phyloP scores from a whole-genome alignment of 2,888 invertebrate species.

The Drosophila formosana region DNA sequence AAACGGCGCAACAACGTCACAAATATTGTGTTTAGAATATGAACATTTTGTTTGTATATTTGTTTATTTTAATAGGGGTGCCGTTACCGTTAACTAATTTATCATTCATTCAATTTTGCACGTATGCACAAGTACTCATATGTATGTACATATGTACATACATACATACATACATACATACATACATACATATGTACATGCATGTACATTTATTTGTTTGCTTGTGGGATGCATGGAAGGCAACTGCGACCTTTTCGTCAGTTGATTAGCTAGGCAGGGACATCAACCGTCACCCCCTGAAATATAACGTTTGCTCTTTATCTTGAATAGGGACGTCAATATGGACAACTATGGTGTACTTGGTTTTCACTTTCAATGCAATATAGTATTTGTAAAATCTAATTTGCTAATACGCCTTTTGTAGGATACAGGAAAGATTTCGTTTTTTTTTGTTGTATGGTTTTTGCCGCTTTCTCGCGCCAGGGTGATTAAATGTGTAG shows the following conservation, averaged over 20 bases:
- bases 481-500: conserved; percentile 37
- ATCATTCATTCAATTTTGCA: conserved; percentile 28
- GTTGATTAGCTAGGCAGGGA: conserved; percentile 22
- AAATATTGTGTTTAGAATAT: conserved; percentile 7
- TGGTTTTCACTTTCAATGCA: conserved; percentile 34
- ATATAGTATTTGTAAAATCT: conserved; percentile 56
- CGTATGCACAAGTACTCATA: conserved; percentile 1
- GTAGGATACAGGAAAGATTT: conserved; percentile 26
- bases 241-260: conserved; percentile 54
- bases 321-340: conserved; percentile 19
- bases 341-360: conserved; percentile 30
- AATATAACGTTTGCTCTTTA: conserved; percentile 27
- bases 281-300: conserved; percentile 17
- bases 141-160: not conserved
- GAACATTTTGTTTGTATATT: conserved; percentile 16
- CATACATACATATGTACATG: not conserved
- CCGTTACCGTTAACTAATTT: conserved; percentile 22
- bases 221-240: conserved; percentile 33
- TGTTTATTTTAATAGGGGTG: conserved; percentile 43
- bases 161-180: not conserved
- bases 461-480: conserved; percentile 50
- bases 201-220: not conserved
- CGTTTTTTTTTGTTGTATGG: conserved; percentile 25
- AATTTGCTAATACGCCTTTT: conserved; percentile 55
- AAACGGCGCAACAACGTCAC: conserved; percentile 37